These are phyloP conservation scores for Lipotes vexillifer DNA, from an alignment of 2,113 vertebrate species.

Conservation along the genomic window DNA sequence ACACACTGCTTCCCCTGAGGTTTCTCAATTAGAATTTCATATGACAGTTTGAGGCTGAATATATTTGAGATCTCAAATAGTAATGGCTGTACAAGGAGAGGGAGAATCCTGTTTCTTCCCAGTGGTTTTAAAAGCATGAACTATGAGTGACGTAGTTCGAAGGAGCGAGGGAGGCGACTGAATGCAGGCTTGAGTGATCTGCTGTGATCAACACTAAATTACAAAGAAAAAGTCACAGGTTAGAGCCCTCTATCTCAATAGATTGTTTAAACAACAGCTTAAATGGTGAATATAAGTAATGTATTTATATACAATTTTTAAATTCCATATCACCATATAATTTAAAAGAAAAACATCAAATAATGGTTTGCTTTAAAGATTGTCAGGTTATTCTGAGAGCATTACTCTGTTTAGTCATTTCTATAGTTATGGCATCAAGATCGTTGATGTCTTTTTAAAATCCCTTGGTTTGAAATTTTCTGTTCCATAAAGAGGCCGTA, in stretches of 20 bases:
- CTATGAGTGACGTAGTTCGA: not conserved
- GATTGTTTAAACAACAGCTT: not conserved
- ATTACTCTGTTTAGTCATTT: slow-evolving; percentile 1
- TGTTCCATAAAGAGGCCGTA: slow-evolving; percentile 49
- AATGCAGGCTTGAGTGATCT: not conserved
- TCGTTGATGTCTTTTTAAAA: slow-evolving; percentile 30
- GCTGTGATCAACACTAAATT: not conserved
- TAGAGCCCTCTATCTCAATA: not conserved
- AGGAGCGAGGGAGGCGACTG: too few relatives aligned
- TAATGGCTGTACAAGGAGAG: not conserved
- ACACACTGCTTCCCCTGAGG: not conserved
- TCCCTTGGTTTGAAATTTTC: not conserved
- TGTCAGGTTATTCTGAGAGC: not conserved
- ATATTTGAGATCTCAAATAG: not conserved
- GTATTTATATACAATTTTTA: not conserved
- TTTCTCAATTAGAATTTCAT: not conserved
- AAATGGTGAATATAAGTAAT: not conserved
- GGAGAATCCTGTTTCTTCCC: not conserved
- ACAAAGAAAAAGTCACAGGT: not conserved
- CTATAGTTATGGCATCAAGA: not conserved
- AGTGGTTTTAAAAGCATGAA: not conserved
- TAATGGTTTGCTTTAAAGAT: not conserved
- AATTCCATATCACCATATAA: not conserved
- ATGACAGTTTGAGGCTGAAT: not conserved
- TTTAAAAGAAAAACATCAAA: not conserved